These are phyloP conservation scores for Platycnemis pennipes DNA, from an alignment of 2,888 invertebrate genomes.

Conservation along the genomic window DNA sequence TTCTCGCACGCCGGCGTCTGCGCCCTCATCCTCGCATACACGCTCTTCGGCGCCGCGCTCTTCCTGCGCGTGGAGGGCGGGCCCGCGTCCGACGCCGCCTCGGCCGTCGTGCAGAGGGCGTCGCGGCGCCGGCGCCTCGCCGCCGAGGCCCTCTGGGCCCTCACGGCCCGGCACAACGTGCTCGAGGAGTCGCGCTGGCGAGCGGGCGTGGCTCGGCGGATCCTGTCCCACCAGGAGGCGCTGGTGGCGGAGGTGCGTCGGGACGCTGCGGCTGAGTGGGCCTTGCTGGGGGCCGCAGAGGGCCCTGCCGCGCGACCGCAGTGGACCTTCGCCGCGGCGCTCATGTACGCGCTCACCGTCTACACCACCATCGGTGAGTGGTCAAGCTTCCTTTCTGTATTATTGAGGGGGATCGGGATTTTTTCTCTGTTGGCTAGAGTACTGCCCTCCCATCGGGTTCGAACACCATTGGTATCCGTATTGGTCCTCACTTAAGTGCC, in stretches of 20 bases:
- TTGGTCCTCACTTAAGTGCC: too few species aligned
- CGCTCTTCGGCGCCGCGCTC: slow-evolving; percentile 57
- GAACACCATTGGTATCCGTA: too few species aligned
- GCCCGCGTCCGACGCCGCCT: slow-evolving; percentile 17
- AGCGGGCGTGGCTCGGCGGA: slow-evolving; percentile 26
- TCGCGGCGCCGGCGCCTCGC: slow-evolving; percentile 21
- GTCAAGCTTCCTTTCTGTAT: background rate
- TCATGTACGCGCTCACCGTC: slow-evolving; percentile 63
- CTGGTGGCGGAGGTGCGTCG: slow-evolving; percentile 44
- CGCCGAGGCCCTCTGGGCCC: slow-evolving; percentile 48
- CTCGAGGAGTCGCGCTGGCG: slow-evolving; percentile 52
- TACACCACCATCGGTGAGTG: slow-evolving; percentile 61
- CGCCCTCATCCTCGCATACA: slow-evolving; percentile 60
- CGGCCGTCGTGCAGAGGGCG: slow-evolving; percentile 23
- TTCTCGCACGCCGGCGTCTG: slow-evolving; percentile 65
- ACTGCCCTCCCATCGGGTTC: too few species aligned
- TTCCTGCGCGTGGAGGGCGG: slow-evolving; percentile 59
- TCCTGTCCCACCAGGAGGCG: slow-evolving; percentile 30
- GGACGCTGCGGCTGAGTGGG: slow-evolving; percentile 53
- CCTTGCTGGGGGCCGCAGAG: background rate
- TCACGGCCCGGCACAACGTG: slow-evolving; percentile 43
- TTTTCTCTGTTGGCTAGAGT: too few species aligned
- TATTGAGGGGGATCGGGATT: too few species aligned
- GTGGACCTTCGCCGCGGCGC: slow-evolving; percentile 62
- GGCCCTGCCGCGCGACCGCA: slow-evolving; percentile 39